A percentile compares a stretch with the other conserved stretches of the same genome.
These are phyloP conservation scores for Sus scrofa DNA, from an alignment of 2,113 vertebrate genomes.

Conservation along the genomic window T2T-Sscrofa CM000826.6:37837501-37838000, in stretches of 20 bases:
- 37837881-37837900: not conserved
- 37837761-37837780: not conserved
- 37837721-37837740: not conserved
- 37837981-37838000: not conserved
- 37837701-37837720: not conserved
- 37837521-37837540: not conserved
- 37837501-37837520: not conserved
- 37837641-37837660: not conserved
- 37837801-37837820: not conserved
- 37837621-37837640: rapidly evolving
- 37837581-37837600: not conserved
- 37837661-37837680: not conserved
- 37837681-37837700: not conserved
- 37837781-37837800: not conserved
- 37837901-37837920: not conserved
- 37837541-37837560: not conserved
- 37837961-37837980: not conserved
- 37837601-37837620: not conserved
- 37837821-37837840: not conserved
- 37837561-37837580: rapidly evolving
- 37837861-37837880: not conserved
- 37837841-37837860: not conserved
- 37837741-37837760: not conserved
- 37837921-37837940: not conserved
- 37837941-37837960: not conserved